phyloP scores from a whole-genome alignment of 2,888 invertebrate species.

The Drosophila mimica region DNA sequence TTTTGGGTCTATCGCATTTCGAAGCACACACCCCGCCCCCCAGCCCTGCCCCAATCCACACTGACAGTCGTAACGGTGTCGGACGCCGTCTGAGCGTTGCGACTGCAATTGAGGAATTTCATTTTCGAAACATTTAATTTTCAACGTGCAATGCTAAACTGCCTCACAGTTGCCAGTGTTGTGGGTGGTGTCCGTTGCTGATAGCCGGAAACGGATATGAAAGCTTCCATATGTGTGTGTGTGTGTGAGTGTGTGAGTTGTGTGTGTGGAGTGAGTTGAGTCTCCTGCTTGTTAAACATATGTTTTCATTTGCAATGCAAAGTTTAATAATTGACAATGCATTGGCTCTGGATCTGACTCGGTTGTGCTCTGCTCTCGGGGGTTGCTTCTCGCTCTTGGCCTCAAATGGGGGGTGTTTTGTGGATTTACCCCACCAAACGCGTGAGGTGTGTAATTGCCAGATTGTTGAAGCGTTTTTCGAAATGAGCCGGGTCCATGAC shows the following conservation, averaged over 20 bases:
- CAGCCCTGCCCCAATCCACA: not conserved
- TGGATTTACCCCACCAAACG: conserved; percentile 6
- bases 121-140: conserved; percentile 81
- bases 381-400: conserved; percentile 36
- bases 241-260: not conserved
- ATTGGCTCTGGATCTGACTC: conserved; percentile 24
- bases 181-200: conserved; percentile 38
- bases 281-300: conserved; percentile 71
- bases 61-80: conserved; percentile 30
- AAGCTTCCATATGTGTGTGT: conserved; percentile 45
- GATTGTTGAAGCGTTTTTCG: conserved; percentile 61
- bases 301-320: conserved; percentile 80
- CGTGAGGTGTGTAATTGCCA: conserved; percentile 72
- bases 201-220: conserved; percentile 77
- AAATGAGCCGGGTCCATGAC: conserved; percentile 63
- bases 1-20: conserved; percentile 71
- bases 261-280: not conserved
- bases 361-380: conserved; percentile 29
- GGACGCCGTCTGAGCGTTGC: conserved; percentile 51
- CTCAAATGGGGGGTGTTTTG: not conserved
- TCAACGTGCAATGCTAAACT: conserved; percentile 67
- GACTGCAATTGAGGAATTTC: conserved; percentile 81
- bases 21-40: not conserved
- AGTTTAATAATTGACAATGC: conserved; percentile 79
- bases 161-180: conserved; percentile 31